phyloP scores from a whole-genome alignment of 2,113 vertebrate genomes.

The Neopipo cinnamomea region DNA sequence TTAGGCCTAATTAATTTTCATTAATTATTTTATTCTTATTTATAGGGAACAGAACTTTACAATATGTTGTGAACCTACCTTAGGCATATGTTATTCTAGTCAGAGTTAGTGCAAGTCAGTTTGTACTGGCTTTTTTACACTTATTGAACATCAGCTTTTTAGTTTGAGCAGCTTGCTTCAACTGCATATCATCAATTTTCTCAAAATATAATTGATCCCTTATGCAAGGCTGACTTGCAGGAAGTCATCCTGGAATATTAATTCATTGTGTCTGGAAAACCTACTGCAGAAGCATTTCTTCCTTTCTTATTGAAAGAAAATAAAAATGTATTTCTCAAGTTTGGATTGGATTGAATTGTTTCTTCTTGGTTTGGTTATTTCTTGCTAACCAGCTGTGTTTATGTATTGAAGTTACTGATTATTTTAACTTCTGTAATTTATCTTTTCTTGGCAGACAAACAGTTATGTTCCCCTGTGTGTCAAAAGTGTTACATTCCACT shows the following conservation, averaged over 20 bases:
- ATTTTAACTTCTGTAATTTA: not conserved
- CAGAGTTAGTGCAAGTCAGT: not conserved
- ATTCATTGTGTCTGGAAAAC: not conserved
- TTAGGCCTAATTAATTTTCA: not conserved
- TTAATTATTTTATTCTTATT: not conserved
- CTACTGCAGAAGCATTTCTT: not conserved
- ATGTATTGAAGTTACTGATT: not conserved
- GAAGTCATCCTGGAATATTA: not conserved
- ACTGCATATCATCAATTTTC: not conserved
- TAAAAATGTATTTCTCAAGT: accelerated
- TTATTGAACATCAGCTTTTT: not conserved
- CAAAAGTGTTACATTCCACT: not conserved
- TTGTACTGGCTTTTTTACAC: not conserved
- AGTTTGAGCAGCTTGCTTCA: not conserved
- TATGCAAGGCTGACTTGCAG: not conserved
- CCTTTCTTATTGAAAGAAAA: not conserved
- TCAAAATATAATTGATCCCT: not conserved
- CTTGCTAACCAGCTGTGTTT: not conserved
- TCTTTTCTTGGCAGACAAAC: not conserved
- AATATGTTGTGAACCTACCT: not conserved
- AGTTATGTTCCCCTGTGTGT: not conserved
- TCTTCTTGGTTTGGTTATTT: not conserved
- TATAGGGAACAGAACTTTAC: not conserved
- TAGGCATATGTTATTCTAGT: not conserved
- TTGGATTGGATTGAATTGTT: not conserved